phyloP scores from a whole-genome alignment of 2,888 invertebrate species.

The Dioctria rufipes region DNA sequence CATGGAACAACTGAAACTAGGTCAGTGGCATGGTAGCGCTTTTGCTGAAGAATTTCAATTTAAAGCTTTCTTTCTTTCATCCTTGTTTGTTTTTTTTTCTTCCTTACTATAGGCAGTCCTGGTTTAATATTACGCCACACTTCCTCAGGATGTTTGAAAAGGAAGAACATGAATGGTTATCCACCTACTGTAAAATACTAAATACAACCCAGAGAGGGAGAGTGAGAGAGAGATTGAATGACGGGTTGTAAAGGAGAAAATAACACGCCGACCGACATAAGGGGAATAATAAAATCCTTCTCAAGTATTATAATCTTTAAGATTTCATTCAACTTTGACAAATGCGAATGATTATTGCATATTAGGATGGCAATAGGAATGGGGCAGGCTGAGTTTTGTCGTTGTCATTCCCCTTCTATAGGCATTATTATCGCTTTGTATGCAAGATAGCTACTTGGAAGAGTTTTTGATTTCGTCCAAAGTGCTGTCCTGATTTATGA shows the following conservation, averaged over 20 bases:
- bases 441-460: constrained; percentile 27
- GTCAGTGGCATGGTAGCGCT: constrained; percentile 49
- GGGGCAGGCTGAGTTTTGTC: not conserved
- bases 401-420: constrained; percentile 8
- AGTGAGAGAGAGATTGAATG: not conserved
- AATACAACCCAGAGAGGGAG: not conserved
- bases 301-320: constrained; percentile 45
- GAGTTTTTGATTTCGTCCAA: constrained; percentile 37
- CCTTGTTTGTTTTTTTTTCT: too few relatives aligned
- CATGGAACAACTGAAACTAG: constrained; percentile 47
- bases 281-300: constrained; percentile 48
- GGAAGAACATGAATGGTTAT: constrained; percentile 16
- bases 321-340: constrained; percentile 52
- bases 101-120: constrained; percentile 16
- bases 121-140: constrained; percentile 10
- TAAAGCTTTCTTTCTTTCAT: constrained; percentile 27
- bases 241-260: not conserved
- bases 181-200: not conserved
- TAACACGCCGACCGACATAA: constrained; percentile 26
- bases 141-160: not conserved
- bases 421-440: constrained; percentile 47
- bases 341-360: constrained; percentile 50
- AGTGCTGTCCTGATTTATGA: constrained; percentile 48
- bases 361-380: not conserved
- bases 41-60: constrained; percentile 30